Evolutionary conservation across 2,888 invertebrate genomes (phyloP).

Genomic region (Pediacus dermestoides): DNA sequence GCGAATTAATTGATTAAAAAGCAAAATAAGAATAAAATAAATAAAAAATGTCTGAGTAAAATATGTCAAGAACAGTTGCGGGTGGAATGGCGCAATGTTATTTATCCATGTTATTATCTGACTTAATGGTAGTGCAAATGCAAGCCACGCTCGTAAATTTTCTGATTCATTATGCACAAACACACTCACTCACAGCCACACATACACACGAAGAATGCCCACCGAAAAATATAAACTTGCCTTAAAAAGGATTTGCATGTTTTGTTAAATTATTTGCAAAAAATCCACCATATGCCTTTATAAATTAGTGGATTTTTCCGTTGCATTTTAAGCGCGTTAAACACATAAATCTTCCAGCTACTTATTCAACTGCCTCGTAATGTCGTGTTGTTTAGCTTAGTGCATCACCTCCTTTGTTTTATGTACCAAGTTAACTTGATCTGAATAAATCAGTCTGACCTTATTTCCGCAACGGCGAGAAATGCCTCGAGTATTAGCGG

Average conservation of each 20-base stretch:
- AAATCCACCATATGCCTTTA: constrained; percentile 14
- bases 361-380: constrained; percentile 28
- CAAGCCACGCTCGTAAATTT: constrained; percentile 16
- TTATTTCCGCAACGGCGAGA: constrained; percentile 21
- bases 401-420: constrained; percentile 31
- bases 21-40: background rate
- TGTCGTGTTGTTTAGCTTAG: constrained; percentile 26
- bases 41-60: constrained; percentile 1
- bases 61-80: constrained; percentile 17
- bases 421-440: constrained; percentile 27
- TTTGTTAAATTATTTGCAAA: constrained; percentile 12
- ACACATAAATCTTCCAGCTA: constrained; percentile 23
- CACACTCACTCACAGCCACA: too few species aligned
- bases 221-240: constrained; percentile 13
- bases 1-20: constrained; percentile 1
- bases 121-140: constrained; percentile 15
- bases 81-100: constrained; percentile 15
- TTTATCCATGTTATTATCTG: constrained; percentile 16
- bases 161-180: constrained; percentile 17
- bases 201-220: constrained; percentile 10
- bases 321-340: constrained; percentile 16
- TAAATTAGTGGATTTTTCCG: constrained; percentile 21
- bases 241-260: constrained; percentile 17
- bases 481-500: constrained; percentile 7
- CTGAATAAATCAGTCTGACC: constrained; percentile 24